Conservation (phyloP, 2,888 invertebrate species). For the Sarcophaga subvicina region DNA sequence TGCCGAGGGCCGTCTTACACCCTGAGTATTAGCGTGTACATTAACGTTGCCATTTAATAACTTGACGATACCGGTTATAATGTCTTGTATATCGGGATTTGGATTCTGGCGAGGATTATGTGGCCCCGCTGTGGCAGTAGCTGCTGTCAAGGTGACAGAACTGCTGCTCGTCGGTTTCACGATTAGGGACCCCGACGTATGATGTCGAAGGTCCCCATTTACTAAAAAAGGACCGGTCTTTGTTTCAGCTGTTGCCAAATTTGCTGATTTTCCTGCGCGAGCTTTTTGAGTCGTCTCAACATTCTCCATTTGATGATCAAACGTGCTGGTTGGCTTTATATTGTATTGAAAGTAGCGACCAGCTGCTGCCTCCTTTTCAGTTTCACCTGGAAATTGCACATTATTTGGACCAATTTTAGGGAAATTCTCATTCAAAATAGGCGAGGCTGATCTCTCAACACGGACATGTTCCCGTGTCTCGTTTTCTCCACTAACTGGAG, state of each 20-base stretch:
- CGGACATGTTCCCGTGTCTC: constrained; percentile 80
- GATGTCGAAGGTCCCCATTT: constrained; percentile 81
- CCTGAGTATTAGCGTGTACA: constrained; percentile 89
- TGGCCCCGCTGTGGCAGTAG: constrained; percentile 77
- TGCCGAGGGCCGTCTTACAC: constrained; percentile 86
- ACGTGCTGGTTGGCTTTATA: constrained; percentile 80
- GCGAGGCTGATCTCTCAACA: constrained; percentile 84
- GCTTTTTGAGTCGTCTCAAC: constrained; percentile 77
- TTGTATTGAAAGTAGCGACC: constrained; percentile 80
- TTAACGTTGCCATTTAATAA: constrained; percentile 94
- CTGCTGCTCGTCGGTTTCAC: constrained; percentile 75
- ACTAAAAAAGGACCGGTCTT: constrained; percentile 81
- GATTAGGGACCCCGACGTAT: constrained; percentile 81
- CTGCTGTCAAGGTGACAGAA: constrained; percentile 77
- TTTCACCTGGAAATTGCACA: constrained; percentile 74
- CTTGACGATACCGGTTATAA: constrained; percentile 94
- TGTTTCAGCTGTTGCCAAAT: constrained; percentile 53
- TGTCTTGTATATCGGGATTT: constrained; percentile 93
- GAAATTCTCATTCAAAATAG: constrained; percentile 84
- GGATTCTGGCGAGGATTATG: constrained; percentile 83
- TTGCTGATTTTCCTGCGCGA: constrained; percentile 75
- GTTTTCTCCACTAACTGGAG: constrained; percentile 75
- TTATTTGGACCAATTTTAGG: constrained; percentile 77
- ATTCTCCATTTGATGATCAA: constrained; percentile 66
- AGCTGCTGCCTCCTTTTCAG: constrained; percentile 74